A percentile compares a stretch with the other conserved stretches of the same genome.
Conservation (phyloP, 2,797 vertebrate genomes). For the Chelon auratus region DNA sequence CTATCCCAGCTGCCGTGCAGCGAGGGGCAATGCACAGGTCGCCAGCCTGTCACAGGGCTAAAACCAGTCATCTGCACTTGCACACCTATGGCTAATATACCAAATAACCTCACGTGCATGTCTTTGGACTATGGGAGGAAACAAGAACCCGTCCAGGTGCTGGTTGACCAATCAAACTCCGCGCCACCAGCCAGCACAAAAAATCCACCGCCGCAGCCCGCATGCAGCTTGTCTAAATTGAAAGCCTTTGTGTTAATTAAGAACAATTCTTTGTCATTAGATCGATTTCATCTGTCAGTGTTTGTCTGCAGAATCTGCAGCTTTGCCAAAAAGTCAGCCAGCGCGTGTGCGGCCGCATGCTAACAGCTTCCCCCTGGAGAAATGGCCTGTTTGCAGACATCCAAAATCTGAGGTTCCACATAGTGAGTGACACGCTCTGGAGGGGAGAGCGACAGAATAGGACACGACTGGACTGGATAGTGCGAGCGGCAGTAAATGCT, state of each 20-base stretch:
- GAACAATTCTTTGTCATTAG: neutral
- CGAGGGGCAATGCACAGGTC: too few species aligned
- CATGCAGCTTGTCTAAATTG: neutral
- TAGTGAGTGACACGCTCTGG: constrained; percentile 34
- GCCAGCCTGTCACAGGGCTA: too few species aligned
- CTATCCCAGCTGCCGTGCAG: too few species aligned
- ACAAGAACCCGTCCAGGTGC: too few species aligned
- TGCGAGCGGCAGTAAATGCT: constrained; percentile 34
- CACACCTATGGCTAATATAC: too few species aligned
- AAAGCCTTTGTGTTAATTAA: neutral
- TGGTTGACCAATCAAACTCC: too few species aligned
- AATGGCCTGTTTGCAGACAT: constrained; percentile 17
- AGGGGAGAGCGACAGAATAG: constrained; percentile 19
- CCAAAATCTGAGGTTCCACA: constrained; percentile 29
- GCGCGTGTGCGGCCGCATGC: constrained; percentile 5
- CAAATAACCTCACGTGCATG: too few species aligned
- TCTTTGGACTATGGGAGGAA: too few species aligned
- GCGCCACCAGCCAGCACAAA: neutral
- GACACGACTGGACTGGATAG: constrained; percentile 10
- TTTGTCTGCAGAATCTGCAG: neutral
- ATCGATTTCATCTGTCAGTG: neutral
- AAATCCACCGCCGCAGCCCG: neutral
- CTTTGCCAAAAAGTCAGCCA: constrained; percentile 6
- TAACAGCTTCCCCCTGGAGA: neutral
- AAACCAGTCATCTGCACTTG: too few species aligned